Conservation (phyloP, 2,113 vertebrate genomes). For the Ciconia boyciana region DNA sequence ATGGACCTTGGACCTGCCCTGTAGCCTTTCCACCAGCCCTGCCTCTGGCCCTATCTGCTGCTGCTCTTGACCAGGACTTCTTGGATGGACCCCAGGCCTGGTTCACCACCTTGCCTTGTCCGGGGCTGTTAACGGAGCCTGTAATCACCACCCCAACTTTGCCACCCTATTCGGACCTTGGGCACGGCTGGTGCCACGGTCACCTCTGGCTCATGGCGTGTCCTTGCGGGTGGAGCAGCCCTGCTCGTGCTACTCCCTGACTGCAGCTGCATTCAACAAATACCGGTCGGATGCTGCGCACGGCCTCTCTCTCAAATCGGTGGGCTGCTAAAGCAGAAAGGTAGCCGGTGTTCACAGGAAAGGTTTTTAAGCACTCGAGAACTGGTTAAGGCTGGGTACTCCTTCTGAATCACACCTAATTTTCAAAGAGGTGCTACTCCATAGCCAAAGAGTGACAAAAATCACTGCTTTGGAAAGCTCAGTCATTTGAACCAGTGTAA, state of each 20-base stretch:
- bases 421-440: neutral
- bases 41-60: neutral
- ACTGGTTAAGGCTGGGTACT: neutral
- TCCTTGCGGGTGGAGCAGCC: neutral
- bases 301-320: neutral
- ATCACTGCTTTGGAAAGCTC: neutral
- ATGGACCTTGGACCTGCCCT: neutral
- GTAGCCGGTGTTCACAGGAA: neutral
- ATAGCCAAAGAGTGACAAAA: neutral
- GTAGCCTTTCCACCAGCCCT: neutral
- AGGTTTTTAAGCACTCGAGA: neutral
- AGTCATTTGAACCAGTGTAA: neutral
- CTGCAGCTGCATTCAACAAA: neutral
- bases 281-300: neutral
- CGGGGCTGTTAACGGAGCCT: neutral
- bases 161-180: neutral
- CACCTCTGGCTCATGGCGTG: accelerated
- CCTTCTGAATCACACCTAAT: neutral
- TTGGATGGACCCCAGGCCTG: neutral
- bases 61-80: neutral
- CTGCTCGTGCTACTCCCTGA: neutral
- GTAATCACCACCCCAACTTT: neutral
- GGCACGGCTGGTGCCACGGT: accelerated
- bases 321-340: neutral
- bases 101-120: neutral